phyloP scores from a whole-genome alignment of 1,140 invertebrate species.

The Drosophila sp. region DNA sequence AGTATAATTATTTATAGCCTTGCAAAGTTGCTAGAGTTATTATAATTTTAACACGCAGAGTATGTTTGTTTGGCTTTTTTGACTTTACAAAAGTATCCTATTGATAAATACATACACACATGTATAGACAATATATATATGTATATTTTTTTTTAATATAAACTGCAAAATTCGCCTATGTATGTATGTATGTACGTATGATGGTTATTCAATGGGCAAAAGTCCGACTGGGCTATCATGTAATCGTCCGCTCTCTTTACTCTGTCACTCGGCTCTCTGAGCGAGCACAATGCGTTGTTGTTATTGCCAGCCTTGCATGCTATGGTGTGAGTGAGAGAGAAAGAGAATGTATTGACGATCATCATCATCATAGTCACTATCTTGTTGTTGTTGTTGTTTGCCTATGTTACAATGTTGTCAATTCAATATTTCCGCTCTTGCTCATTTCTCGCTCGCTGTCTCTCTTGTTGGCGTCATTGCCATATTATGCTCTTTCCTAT shows the following conservation, averaged over 20 bases:
- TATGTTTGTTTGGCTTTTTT: neutral
- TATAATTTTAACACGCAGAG: constrained; percentile 23
- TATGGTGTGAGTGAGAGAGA: constrained; percentile 1
- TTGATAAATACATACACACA: neutral
- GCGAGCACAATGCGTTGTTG: neutral
- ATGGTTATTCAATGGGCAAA: constrained; percentile 14
- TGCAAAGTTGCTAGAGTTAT: constrained; percentile 43
- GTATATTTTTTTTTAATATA: neutral
- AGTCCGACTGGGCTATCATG: constrained; percentile 23
- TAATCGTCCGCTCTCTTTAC: constrained; percentile 27
- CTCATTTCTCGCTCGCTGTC: constrained; percentile 4
- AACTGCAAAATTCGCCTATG: constrained; percentile 10
- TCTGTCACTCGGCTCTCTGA: neutral
- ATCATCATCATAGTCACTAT: constrained; percentile 2
- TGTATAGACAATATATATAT: too few species aligned
- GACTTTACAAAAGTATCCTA: constrained; percentile 1
- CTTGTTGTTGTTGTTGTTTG: constrained; percentile 7
- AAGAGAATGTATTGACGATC: neutral
- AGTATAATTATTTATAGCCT: constrained; percentile 43
- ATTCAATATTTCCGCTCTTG: constrained; percentile 8
- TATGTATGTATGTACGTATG: too few species aligned
- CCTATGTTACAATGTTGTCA: constrained; percentile 13
- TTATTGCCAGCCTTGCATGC: neutral
- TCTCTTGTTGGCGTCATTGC: neutral
- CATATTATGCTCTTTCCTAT: constrained; percentile 3